phyloP scores from a whole-genome alignment of 2,888 invertebrate genomes.

The Cataglyphis livida region DNA sequence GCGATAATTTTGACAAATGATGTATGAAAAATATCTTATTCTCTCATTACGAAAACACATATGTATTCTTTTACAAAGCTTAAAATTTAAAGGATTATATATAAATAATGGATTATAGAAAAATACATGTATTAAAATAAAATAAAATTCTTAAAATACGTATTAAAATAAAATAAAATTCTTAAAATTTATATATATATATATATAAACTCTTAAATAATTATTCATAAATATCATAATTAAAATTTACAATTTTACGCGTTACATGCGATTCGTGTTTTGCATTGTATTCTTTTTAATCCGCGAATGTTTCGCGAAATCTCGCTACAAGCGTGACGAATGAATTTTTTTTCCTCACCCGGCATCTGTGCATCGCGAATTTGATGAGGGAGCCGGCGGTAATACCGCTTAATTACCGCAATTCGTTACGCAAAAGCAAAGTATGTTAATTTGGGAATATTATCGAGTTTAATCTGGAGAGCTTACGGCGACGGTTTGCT shows the following conservation, averaged over 20 bases:
- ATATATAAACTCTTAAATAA: background rate
- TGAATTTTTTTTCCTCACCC: background rate
- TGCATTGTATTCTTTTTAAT: background rate
- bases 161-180: no score
- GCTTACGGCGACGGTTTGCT: slow-evolving; percentile 23
- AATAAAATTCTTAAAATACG: background rate
- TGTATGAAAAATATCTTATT: background rate
- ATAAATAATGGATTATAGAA: no score
- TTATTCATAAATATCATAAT: background rate
- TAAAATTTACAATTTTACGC: slow-evolving; percentile 8
- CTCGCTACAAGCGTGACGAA: background rate
- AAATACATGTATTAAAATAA: no score
- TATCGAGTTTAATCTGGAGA: slow-evolving; percentile 36
- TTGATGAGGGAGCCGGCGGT: background rate
- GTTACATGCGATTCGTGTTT: background rate
- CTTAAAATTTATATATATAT: no score
- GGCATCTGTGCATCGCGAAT: background rate
- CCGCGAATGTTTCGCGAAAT: background rate
- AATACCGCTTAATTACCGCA: slow-evolving; percentile 26
- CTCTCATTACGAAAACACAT: background rate
- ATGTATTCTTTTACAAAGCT: background rate
- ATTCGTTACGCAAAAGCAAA: slow-evolving; percentile 35
- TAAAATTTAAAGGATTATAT: background rate
- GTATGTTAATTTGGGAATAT: slow-evolving; percentile 48
- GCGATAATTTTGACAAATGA: slow-evolving; percentile 9